phyloP scores from a whole-genome alignment of 2,113 vertebrate genomes.

The Haemorhous mexicanus region DNA sequence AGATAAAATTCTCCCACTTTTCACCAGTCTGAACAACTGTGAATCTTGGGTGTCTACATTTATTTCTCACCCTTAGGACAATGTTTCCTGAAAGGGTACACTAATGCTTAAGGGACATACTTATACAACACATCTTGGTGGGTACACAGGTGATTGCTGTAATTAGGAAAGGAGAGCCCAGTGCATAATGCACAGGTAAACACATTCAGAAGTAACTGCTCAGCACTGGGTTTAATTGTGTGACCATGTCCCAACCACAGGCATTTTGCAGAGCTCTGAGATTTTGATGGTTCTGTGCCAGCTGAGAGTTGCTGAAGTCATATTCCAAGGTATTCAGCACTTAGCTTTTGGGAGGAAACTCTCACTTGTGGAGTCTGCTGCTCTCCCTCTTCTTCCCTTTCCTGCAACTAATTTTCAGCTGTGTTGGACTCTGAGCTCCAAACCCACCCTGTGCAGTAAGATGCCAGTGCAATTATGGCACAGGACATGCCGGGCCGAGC shows the following conservation, averaged over 20 bases:
- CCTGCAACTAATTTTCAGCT: background rate
- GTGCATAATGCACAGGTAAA: background rate
- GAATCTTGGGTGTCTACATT: background rate
- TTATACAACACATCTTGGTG: background rate
- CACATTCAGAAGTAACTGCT: background rate
- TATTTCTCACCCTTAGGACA: conserved; percentile 21
- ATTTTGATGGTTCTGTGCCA: background rate
- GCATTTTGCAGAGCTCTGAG: background rate
- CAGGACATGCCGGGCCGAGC: background rate
- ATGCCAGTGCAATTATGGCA: background rate
- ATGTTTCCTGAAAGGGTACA: background rate
- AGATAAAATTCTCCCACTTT: conserved; percentile 3
- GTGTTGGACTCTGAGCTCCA: background rate
- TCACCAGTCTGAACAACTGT: background rate
- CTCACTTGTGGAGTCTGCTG: background rate
- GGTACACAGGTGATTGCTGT: background rate
- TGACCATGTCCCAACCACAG: accelerated
- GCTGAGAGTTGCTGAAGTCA: background rate
- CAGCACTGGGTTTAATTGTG: background rate
- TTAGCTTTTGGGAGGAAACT: background rate
- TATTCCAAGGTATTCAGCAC: background rate
- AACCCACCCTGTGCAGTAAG: background rate
- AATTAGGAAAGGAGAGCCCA: background rate
- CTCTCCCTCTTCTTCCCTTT: background rate
- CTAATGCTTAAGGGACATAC: background rate